Evolutionary conservation across 2,888 invertebrate genomes (phyloP), one percentile per base, ranked within the genome.

Genomic region (Cephus rjabovi): DNA sequence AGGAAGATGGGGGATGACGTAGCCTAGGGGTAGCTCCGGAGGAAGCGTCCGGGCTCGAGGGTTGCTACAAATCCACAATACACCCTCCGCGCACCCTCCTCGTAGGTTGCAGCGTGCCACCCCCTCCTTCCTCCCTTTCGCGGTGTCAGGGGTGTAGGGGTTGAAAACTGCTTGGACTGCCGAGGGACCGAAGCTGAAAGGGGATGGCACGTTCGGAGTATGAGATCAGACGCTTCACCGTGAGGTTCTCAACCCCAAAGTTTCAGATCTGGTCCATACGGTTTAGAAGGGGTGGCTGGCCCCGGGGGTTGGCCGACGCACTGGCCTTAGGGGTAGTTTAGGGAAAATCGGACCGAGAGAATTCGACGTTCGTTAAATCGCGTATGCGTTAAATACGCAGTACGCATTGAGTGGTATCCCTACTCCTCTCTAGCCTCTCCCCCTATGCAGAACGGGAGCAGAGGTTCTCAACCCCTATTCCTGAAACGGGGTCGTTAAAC

Each of bases 1-100:
- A 23, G 34, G 33, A 71, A 71, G 71, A 31, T 31, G 12, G 31
- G 34, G 34, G 71, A 34, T 12, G 31, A 71, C 12, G 71, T 33
- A 31, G 34, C 12, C 12, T 71, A 34, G 56, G 56, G 56, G 56
- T 56, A 23, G 56, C 56, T 56, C 56, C 56, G 56, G 56, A 56
- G 56, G 56, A 56, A 56, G 56, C 56, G 56, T 56, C 56, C 56
- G 56, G 56, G 56, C 23, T 56, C 23, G 23, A 56, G 56, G 56
- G 23, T 79, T 73, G 82, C 81, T 80, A 81, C 82, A 80, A 80
- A 83, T 85, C 76, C 79, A 78, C 86, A 79, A 83, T 83, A 85
- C 79, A 79, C 77, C 78, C 81, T 73, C 77, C 77, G 23, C 71
- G 75, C 78, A 74, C 77, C 80, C 79, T 79, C 83, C 70, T 78